These are phyloP conservation scores for Menidia menidia DNA, from an alignment of 2,797 vertebrate genomes.

Conservation along the genomic window DNA sequence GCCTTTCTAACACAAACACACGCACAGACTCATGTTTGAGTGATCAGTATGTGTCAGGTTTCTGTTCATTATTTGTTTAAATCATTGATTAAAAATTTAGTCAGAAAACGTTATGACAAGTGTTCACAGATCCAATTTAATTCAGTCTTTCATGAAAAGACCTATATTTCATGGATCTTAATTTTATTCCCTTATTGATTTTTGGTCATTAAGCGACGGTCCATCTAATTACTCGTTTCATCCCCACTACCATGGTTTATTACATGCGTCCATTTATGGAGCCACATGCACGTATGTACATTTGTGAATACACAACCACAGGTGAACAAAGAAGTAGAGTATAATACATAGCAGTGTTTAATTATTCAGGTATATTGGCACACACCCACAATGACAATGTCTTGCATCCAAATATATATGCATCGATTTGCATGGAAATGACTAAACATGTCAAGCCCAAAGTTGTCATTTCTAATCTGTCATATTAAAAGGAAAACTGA, in stretches of 20 bases:
- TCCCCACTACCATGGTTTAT: neutral
- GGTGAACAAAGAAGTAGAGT: constrained; percentile 29
- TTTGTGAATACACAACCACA: constrained; percentile 18
- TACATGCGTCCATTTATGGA: constrained; percentile 9
- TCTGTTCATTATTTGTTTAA: constrained; percentile 18
- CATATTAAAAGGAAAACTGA: constrained; percentile 77
- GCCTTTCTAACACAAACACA: constrained; percentile 38
- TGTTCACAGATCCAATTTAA: constrained; percentile 19
- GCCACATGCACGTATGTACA: constrained; percentile 4
- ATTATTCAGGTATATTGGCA: constrained; percentile 61
- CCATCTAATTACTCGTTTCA: constrained; percentile 19
- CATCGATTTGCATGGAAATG: constrained; percentile 82
- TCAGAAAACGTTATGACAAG: neutral
- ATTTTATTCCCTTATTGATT: constrained; percentile 30
- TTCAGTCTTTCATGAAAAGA: neutral
- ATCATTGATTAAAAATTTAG: constrained; percentile 3
- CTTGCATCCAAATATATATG: constrained; percentile 66
- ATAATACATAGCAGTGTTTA: constrained; percentile 53
- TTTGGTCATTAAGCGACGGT: constrained; percentile 6
- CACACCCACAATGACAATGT: constrained; percentile 12
- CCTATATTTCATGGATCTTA: constrained; percentile 13
- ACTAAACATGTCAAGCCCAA: constrained; percentile 77
- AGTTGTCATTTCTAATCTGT: constrained; percentile 86
- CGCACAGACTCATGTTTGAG: constrained; percentile 6
- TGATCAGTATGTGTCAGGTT: constrained; percentile 1